Evolutionary conservation across 2,113 vertebrate genomes (phyloP).

Genomic region (Bufo gargarizans): DNA sequence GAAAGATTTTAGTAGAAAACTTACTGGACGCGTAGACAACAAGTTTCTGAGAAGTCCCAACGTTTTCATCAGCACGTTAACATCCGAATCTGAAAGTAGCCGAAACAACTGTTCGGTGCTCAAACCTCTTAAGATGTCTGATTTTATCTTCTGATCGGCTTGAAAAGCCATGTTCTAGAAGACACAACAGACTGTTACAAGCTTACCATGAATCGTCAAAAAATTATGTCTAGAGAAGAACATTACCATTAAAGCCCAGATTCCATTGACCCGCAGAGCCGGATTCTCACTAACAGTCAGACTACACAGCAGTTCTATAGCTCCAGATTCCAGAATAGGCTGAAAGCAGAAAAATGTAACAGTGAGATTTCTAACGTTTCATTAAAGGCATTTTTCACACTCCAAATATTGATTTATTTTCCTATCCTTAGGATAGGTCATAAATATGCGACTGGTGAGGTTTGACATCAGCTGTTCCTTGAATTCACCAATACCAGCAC

Average conservation of each 20-base stretch:
- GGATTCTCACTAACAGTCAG: slow-evolving; percentile 96
- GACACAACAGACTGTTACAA: not conserved
- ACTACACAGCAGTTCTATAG: slow-evolving; percentile 96
- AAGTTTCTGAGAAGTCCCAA: slow-evolving; percentile 95
- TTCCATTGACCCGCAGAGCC: slow-evolving; percentile 94
- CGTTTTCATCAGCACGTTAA: slow-evolving; percentile 97
- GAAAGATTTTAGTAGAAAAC: slow-evolving; percentile 59
- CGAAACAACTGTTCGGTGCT: slow-evolving; percentile 97
- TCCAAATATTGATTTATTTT: too few relatives aligned
- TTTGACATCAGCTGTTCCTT: too few relatives aligned
- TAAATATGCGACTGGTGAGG: too few relatives aligned
- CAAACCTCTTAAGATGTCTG: slow-evolving; percentile 92
- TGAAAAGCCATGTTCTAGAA: slow-evolving; percentile 98
- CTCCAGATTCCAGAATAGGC: slow-evolving; percentile 98
- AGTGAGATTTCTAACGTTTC: not conserved
- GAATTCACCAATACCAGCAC: too few relatives aligned
- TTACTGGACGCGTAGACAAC: slow-evolving; percentile 93
- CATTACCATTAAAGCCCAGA: slow-evolving; percentile 98
- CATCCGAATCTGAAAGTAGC: slow-evolving; percentile 93
- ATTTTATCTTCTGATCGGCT: slow-evolving; percentile 98
- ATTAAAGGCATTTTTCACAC: too few relatives aligned
- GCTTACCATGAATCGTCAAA: not conserved
- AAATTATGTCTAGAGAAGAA: not conserved
- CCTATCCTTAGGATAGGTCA: too few relatives aligned
- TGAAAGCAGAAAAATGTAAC: slow-evolving; percentile 61